These are phyloP conservation scores for Zaprionus kolodkinae DNA, from an alignment of 1,140 invertebrate genomes.

Conservation along the genomic window DNA sequence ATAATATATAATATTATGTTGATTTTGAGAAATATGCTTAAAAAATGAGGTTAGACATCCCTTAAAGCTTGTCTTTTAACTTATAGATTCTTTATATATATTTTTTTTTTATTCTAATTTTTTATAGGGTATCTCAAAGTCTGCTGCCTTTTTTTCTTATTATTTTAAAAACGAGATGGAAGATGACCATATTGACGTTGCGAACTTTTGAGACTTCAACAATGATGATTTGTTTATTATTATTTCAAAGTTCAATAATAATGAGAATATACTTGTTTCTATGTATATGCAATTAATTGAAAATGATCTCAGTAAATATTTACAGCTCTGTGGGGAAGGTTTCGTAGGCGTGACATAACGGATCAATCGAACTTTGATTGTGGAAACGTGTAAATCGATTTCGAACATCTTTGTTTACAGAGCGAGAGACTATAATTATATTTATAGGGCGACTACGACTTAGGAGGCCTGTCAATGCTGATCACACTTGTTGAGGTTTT, in stretches of 20 bases:
- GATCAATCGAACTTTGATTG: constrained; percentile 1
- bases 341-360: constrained; percentile 4
- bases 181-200: constrained; percentile 24
- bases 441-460: background rate
- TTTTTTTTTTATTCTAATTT: no score
- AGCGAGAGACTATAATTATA: no score
- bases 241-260: constrained; percentile 8
- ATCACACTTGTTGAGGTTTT: background rate
- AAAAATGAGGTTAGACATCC: no score
- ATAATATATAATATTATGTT: no score
- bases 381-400: constrained; percentile 1
- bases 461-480: background rate
- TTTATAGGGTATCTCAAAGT: background rate
- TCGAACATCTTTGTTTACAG: background rate
- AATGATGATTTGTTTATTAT: constrained; percentile 12
- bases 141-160: background rate
- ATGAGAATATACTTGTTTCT: background rate
- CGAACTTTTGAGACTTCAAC: constrained; percentile 1
- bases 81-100: no score
- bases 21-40: no score
- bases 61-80: no score
- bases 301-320: background rate
- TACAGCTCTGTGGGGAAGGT: background rate
- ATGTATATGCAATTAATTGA: background rate
- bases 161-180: background rate